These are phyloP conservation scores for Furcula furcula DNA, from an alignment of 2,888 invertebrate genomes.

Conservation along the genomic window DNA sequence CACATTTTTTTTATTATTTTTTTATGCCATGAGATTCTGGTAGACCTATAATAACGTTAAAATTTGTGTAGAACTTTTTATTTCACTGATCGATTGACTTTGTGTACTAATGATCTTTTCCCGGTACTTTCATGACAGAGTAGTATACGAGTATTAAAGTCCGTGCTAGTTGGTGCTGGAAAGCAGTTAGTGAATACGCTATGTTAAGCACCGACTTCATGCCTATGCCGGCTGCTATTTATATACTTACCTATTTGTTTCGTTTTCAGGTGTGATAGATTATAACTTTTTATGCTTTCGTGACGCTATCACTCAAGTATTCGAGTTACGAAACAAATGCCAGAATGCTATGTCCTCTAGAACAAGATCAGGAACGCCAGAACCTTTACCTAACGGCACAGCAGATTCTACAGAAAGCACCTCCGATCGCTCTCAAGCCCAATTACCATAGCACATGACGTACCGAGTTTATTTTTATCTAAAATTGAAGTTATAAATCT, in stretches of 20 bases:
- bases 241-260: slow-evolving; percentile 1
- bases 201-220: no score
- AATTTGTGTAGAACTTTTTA: no score
- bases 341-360: slow-evolving; percentile 67
- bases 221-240: no score
- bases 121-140: no score
- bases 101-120: no score
- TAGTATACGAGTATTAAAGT: no score
- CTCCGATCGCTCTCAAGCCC: slow-evolving; percentile 53
- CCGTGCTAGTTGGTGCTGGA: no score
- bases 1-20: no score
- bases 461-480: slow-evolving; percentile 14
- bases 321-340: slow-evolving; percentile 90
- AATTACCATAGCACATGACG: slow-evolving; percentile 54
- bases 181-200: no score
- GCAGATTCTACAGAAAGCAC: slow-evolving; percentile 59
- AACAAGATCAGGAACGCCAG: slow-evolving; percentile 47
- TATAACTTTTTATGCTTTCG: slow-evolving; percentile 99
- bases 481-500: slow-evolving; percentile 6
- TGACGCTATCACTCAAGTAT: slow-evolving; percentile 97
- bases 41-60: no score
- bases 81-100: no score
- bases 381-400: slow-evolving; percentile 60
- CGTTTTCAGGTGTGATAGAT: slow-evolving; percentile 93
- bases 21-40: no score